A percentile compares a stretch with the other conserved stretches of the same genome.
Evolutionary conservation across 1,140 invertebrate genomes (phyloP).

Genomic region (Eriosoma lanigerum): DNA sequence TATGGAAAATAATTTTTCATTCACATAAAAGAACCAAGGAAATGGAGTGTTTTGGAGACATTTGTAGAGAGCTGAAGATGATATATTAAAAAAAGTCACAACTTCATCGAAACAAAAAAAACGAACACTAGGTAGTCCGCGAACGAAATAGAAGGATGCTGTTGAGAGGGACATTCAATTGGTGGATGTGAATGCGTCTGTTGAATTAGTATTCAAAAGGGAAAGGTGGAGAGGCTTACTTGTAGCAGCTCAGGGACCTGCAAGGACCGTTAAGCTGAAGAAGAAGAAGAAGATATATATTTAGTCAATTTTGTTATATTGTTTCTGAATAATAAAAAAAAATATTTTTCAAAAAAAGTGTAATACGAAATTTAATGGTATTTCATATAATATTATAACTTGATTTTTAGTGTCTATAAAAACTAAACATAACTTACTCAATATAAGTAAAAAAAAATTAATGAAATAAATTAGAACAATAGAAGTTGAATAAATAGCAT

Average conservation of each 20-base stretch:
- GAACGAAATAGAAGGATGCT: background rate
- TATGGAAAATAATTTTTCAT: too few relatives aligned
- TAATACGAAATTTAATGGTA: too few relatives aligned
- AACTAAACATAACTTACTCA: too few relatives aligned
- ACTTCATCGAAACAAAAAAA: background rate
- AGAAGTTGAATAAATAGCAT: too few relatives aligned
- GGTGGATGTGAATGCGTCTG: background rate
- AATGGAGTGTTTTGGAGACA: background rate
- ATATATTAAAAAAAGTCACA: background rate
- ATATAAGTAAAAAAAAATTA: too few relatives aligned
- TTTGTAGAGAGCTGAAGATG: constrained; percentile 2
- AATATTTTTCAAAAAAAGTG: too few relatives aligned
- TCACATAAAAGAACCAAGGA: background rate
- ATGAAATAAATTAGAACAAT: too few relatives aligned
- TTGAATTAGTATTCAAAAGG: background rate
- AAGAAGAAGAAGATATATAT: background rate
- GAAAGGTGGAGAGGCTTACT: background rate
- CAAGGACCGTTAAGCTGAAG: background rate
- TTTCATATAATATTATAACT: too few relatives aligned
- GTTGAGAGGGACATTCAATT: background rate
- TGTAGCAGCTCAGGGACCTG: background rate
- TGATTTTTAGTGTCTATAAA: too few relatives aligned
- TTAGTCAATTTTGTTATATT: too few relatives aligned
- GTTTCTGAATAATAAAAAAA: too few relatives aligned
- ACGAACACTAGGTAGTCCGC: background rate